Percentiles rank a stretch among this genome's conserved stretches.
Evolutionary conservation across 2,113 vertebrate species (phyloP).

Genomic region (Marmota monax): DNA sequence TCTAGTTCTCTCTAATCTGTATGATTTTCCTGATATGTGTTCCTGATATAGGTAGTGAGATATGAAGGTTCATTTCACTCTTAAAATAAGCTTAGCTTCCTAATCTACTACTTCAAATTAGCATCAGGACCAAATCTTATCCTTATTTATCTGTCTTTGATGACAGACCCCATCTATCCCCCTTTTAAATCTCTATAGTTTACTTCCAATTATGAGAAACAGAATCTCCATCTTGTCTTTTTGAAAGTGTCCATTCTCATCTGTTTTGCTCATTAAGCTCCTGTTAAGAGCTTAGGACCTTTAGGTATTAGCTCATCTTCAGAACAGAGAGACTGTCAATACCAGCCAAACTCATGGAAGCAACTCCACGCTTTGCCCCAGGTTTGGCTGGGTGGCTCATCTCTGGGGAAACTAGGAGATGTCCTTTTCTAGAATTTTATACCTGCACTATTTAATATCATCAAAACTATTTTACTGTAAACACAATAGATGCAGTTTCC

Average conservation of each 20-base stretch:
- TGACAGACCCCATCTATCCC: neutral
- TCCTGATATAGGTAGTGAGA: neutral
- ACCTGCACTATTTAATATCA: neutral
- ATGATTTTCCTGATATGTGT: neutral
- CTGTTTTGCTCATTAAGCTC: neutral
- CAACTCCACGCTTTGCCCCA: neutral
- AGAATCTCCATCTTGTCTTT: slow-evolving; percentile 19
- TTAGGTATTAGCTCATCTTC: neutral
- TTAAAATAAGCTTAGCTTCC: neutral
- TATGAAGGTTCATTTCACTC: slow-evolving; percentile 41
- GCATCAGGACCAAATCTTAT: neutral
- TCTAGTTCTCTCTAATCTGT: neutral
- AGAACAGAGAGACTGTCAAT: neutral
- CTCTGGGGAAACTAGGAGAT: neutral
- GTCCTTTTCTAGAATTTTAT: neutral
- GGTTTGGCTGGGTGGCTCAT: neutral
- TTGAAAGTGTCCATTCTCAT: neutral
- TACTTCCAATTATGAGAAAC: neutral
- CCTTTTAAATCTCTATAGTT: slow-evolving; percentile 2
- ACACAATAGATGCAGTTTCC: neutral
- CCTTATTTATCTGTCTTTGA: slow-evolving; percentile 34
- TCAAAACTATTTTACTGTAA: slow-evolving; percentile 29
- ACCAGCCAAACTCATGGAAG: neutral
- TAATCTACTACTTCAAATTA: neutral
- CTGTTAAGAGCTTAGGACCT: neutral